Evolutionary conservation across 35 echinoderm and acorn worm species (phyloP), one percentile per base, ranked within the genome.

Genomic region (Acanthaster planci): DNA sequence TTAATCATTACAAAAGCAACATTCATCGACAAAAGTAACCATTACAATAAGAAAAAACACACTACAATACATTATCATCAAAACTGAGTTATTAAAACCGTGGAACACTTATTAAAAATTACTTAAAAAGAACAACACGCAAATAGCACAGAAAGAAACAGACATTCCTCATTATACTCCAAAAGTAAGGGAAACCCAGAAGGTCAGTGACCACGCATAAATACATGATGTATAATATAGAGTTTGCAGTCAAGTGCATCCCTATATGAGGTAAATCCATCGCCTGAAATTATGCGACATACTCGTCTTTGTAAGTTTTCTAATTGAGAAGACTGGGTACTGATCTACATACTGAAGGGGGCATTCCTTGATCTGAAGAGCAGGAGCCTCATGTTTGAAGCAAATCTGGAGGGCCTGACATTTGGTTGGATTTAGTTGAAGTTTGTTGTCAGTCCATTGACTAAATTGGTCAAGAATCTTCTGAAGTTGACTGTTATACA

Each of bases 361-460:
- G 57, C 57, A 60, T 60, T 60, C 2, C 5, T 29, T 60, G 57
- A 60, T 15, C 27, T 60, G 9, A 60, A 60, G 57, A 60, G 21
- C 1, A 60, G 0, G 57, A 19, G 57, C 57, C 21, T 60, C 5
- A 7, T 60, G 57, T 60, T 60, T 60, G 17, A 7, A 60, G 19
- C 57, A 60, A 7, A 60, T 60, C 57, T 60, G 57, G 57, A 60
- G 57, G 57, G 57, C 17, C 57, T 60, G 57, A 29, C 57, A 60
- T 18, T 60, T 60, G 57, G 57, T 60, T 60, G 57, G 57, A 60
- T 60, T 60, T 60, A 60, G 19, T 5, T 18, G 19, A 60, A 60
- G 57, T 18, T 7, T 60, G 19, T 60, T 60, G 19, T 60, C 57
- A 60, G 5, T 7, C 57, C 57, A 60, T 60, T 60, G 57, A 60